Evolutionary conservation across 2,888 invertebrate genomes (phyloP), one percentile per base, ranked within the genome.

Genomic region (Augochlorella aurata): DNA sequence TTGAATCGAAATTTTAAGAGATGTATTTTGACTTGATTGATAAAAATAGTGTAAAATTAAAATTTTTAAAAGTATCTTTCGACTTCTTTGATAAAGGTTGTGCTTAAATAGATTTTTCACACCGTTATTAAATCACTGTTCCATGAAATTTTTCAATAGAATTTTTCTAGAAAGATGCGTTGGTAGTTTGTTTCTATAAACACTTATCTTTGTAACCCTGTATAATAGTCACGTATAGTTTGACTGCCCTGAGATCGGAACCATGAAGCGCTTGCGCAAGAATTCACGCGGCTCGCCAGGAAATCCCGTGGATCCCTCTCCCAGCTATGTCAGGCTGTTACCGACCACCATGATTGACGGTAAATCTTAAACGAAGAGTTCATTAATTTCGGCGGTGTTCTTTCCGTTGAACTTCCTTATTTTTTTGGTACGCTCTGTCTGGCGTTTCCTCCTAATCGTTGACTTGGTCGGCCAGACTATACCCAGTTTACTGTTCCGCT

Each of bases 391-490:
- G n/a, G n/a, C 44, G n/a, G 18, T 65, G 44, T 44, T 44, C 3
- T 65, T 44, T 38, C 12, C 44, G 12, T 65, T 1, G 29, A 2
- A 38, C 16, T 29, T 63, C 10, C 29, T 63, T 63, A 63, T n/a
- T n/a, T 54, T n/a, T 54, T 10, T 21, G 54, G 21, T 10, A 21
- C 21, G 2, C 10, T 21, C 21, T 10, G n/a, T 10, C 54, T 9
- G 21, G 21, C 21, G 54, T 54, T n/a, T 9, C 21, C 3, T 10
- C 21, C 21, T 9, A 21, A n/a, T 54, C 21, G 2, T n/a, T 18
- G 18, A 63, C 38, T 38, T 18, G 18, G 63, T n/a, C 63, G 63
- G 38, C 38, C 38, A 63, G 3, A 63, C 63, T 63, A 63, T 79
- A 16, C 44, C 44, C 47, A 69, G 4, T 21, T 52, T 29, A 47